Evolutionary conservation across 2,797 vertebrate species (phyloP).

Genomic region (Sebastes jordani): DNA sequence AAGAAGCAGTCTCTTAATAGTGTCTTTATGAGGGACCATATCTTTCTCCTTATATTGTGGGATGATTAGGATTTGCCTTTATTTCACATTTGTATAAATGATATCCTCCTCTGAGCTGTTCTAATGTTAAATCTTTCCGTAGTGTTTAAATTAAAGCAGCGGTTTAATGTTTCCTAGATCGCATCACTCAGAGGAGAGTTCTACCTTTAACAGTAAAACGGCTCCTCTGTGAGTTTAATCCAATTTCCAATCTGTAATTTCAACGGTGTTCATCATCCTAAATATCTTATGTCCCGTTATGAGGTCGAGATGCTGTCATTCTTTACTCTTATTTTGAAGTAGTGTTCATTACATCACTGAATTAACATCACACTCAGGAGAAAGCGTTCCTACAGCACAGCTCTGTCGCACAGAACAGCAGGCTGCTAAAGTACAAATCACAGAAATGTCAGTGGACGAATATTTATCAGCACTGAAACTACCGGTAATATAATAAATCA

Average conservation of each 20-base stretch:
- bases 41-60: not conserved
- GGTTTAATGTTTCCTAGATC: not conserved
- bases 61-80: not conserved
- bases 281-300: not conserved
- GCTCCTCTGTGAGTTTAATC: not conserved
- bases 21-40: not conserved
- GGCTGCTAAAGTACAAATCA: not conserved
- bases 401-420: not conserved
- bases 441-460: not conserved
- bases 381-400: not conserved
- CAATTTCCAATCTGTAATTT: not conserved
- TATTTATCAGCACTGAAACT: not conserved
- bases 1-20: not conserved
- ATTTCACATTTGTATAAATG: not conserved
- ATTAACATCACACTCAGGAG: not conserved
- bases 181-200: not conserved
- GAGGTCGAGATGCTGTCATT: not conserved
- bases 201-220: not conserved
- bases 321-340: not conserved
- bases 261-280: not conserved
- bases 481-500: too few species aligned
- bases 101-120: not conserved
- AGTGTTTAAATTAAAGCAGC: not conserved
- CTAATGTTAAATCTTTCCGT: not conserved
- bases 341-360: not conserved